Evolutionary conservation across 2,113 vertebrate genomes (phyloP), one percentile per base, ranked within the genome.

Genomic region (Laticauda laticaudata): DNA sequence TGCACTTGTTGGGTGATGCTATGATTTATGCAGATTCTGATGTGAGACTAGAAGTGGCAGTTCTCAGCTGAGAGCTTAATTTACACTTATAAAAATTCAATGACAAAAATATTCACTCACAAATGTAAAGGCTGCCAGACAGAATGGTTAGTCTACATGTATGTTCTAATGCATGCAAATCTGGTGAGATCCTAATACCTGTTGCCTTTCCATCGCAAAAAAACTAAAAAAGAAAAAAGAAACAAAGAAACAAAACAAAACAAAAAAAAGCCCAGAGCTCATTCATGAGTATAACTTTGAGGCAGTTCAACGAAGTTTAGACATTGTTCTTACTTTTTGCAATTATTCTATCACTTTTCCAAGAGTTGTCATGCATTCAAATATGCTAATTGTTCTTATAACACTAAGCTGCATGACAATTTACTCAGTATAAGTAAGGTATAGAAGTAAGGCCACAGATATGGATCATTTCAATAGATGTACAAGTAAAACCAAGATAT

Each of bases 71-170:
- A 93, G 81, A 93, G 92, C 88, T 93, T 90, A 90, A 93, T 93
- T 93, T 90, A 93, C 92, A 93, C 92, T 93, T 93, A 93, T 93
- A 90, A 93, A 93, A 93, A 93, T 93, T 51, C 90, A 93, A 90
- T 34, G 89, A 61, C 92, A 93, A 93, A 93, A 93, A 93, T 57
- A 93, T 93, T 90, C 75, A n/a, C 92, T 93, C 92, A 93, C 81
- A 87, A 93, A 87, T 54, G 89, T 57, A 93, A 64, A 81, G 89
- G 21, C 81, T 93, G 92, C 45, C 69, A 64, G 75, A 53, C 56
- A 86, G 29, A 48, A 34, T 48, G 34, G 86, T 92, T 87, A 92
- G 48, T 54, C 48, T 90, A 90, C 81, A 90, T 90, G 89, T 51
- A 64, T 87, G 89, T 90, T 90, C n/a, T 64, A 87, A 64, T 53